Evolutionary conservation across 1,140 invertebrate species (phyloP), one percentile per base, ranked within the genome.

Genomic region (Bathynomus jamesi): DNA sequence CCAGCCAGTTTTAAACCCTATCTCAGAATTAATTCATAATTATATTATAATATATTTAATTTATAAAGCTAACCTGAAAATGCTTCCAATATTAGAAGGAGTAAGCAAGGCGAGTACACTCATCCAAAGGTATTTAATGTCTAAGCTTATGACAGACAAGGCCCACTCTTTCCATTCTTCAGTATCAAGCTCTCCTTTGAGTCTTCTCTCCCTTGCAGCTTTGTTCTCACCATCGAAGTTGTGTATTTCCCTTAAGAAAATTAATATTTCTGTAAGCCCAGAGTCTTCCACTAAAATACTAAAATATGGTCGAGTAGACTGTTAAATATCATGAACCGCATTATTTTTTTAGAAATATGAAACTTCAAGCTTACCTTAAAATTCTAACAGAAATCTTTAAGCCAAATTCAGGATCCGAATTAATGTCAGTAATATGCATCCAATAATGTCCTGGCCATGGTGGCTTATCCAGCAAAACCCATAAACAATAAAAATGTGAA

Each of bases 371-470:
- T 27, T 25, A 70, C 69, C 69, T 70, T n/a, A 70, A 25, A 3
- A 30, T 63, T 31, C 24, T 70, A 4, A 70, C 4, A 24, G 40
- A 25, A 25, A 70, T 30, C 1, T 62, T 66, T n/a, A 74, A 65
- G 21, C 72, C 72, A 67, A 74, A 74, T 8, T 67, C 68, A 11
- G 72, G 72, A n/a, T 74, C 62, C 5, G 70, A 3, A 11, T 32
- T 30, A 4, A 70, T 61, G 8, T 69, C 72, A 17, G 68, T 70
- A 27, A 74, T 27, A 11, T 46, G 27, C 27, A 68, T 70, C 72
- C 72, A 74, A 53, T 74, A 74, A 28, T 74, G 72, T 11, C 72
- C 72, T 11, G 72, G 72, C 3, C n/a, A 31, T 17, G 72, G 72
- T 24, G 72, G 62, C 24, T 40, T 65, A 13, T 46, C 31, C 25